Conservation (phyloP, 2,113 vertebrate species). For the Ranitomeya imitator region DNA sequence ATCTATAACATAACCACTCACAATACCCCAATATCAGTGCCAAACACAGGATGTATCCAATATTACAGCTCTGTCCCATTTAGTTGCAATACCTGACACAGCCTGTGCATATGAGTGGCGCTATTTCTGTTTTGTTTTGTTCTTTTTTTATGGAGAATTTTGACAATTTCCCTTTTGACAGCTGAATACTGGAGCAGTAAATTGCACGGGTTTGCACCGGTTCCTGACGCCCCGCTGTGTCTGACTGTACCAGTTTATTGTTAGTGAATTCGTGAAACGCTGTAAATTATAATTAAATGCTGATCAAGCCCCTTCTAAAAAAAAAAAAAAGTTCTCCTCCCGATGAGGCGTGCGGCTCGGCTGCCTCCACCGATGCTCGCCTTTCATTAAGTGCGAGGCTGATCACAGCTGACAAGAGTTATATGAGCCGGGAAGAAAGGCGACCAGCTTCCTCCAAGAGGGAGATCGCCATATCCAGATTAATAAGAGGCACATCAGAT, state of each 20-base stretch:
- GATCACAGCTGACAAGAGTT: conserved; percentile 46
- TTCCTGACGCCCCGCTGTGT: neutral
- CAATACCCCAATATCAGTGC: too few relatives aligned
- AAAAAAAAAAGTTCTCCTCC: conserved; percentile 13
- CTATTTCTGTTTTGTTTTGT: neutral
- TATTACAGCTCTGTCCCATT: too few relatives aligned
- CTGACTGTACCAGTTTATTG: neutral
- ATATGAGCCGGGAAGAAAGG: conserved; percentile 42
- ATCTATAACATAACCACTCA: too few relatives aligned
- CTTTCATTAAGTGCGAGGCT: conserved; percentile 48
- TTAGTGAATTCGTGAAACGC: neutral
- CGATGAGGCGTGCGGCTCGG: neutral
- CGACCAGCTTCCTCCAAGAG: neutral
- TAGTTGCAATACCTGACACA: neutral
- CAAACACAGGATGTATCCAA: too few relatives aligned
- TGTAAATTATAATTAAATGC: conserved; percentile 47
- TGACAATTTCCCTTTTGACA: neutral
- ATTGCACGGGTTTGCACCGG: neutral
- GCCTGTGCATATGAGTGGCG: neutral
- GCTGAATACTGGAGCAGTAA: neutral
- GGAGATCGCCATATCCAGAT: conserved; percentile 24
- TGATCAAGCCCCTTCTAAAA: conserved; percentile 36
- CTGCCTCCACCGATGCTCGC: neutral
- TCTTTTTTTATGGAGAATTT: too few relatives aligned
- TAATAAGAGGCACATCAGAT: conserved; percentile 47